Percentiles rank a stretch among this genome's conserved stretches.
phyloP scores from a whole-genome alignment of 1,140 invertebrate genomes.

The Ceratosolen solmsi region DNA sequence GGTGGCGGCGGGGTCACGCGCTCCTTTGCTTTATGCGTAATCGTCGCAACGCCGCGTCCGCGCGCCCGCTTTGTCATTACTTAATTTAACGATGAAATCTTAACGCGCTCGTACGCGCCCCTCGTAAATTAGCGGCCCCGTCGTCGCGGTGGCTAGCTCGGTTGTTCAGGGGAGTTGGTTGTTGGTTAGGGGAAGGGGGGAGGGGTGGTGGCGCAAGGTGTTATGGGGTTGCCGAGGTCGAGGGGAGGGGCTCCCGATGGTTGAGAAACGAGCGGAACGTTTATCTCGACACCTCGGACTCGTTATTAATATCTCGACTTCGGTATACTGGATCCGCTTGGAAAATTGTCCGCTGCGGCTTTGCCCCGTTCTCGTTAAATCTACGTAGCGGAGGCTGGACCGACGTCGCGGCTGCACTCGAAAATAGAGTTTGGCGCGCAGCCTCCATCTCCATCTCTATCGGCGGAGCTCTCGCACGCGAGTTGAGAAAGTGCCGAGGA shows the following conservation, averaged over 20 bases:
- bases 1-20: neutral
- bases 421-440: conserved; percentile 13
- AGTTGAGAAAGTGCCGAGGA: conserved; percentile 35
- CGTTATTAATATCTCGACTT: neutral
- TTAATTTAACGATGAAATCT: conserved; percentile 3
- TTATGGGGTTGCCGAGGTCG: no score
- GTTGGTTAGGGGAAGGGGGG: no score
- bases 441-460: neutral
- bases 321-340: neutral
- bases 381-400: no score
- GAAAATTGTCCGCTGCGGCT: neutral
- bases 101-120: no score
- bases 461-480: neutral
- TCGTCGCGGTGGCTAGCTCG: no score
- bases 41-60: neutral
- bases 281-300: neutral
- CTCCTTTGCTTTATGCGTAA: neutral
- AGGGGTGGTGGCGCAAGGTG: no score
- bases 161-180: no score
- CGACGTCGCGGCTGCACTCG: neutral
- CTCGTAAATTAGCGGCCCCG: neutral
- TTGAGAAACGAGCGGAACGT: neutral
- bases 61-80: conserved; percentile 1
- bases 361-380: no score
- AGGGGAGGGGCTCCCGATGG: no score